Conservation (phyloP, 2,888 invertebrate genomes). For the Seira sanloemensis region DNA sequence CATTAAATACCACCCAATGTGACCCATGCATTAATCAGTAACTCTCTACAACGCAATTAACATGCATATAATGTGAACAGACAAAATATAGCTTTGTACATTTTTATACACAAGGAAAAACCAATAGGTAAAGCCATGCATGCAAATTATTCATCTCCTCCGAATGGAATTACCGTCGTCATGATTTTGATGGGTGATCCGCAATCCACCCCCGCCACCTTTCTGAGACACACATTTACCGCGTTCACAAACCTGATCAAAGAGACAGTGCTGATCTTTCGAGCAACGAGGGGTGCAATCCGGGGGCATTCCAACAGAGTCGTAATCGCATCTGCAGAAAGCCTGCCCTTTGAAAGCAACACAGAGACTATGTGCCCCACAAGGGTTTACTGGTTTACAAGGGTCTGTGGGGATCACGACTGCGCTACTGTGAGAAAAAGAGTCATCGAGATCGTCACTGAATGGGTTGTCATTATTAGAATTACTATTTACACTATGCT, state of each 20-base stretch:
- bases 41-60: no score
- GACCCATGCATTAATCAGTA: no score
- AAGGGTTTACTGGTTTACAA: slow-evolving; percentile 31
- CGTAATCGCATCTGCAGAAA: slow-evolving; percentile 61
- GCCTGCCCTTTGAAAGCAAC: slow-evolving; percentile 53
- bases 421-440: slow-evolving; percentile 24
- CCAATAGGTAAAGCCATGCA: no score
- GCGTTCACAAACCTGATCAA: slow-evolving; percentile 50
- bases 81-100: no score
- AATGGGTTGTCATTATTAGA: not conserved
- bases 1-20: no score
- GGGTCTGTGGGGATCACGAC: slow-evolving; percentile 27
- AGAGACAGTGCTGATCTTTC: slow-evolving; percentile 51
- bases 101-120: no score
- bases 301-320: slow-evolving; percentile 57
- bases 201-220: no score
- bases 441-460: slow-evolving; percentile 43
- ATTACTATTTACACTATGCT: slow-evolving; percentile 17
- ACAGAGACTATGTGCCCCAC: slow-evolving; percentile 66
- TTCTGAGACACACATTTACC: slow-evolving; percentile 30
- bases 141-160: no score
- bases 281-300: slow-evolving; percentile 50
- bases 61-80: no score
- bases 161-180: no score
- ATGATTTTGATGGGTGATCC: no score